phyloP scores from a whole-genome alignment of 2,888 invertebrate species.

The Andricus quercusramuli region DNA sequence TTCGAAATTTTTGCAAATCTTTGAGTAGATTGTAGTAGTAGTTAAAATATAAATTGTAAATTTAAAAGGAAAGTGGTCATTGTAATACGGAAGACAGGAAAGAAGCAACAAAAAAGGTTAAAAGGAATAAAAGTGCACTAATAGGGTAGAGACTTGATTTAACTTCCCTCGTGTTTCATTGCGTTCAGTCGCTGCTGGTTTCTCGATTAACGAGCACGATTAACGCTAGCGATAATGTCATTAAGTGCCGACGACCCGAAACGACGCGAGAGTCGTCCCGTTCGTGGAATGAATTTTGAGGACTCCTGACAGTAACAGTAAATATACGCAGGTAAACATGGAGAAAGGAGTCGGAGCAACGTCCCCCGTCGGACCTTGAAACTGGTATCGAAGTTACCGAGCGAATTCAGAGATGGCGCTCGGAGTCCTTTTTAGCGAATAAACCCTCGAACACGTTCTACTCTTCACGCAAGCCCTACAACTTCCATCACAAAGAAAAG shows the following conservation, averaged over 20 bases:
- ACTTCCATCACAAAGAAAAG: slow-evolving; percentile 6
- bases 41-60: neutral
- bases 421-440: slow-evolving; percentile 48
- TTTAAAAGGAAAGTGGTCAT: slow-evolving; percentile 1
- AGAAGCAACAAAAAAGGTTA: slow-evolving; percentile 24
- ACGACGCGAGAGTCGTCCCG: slow-evolving; percentile 58
- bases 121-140: slow-evolving; percentile 43
- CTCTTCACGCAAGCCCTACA: slow-evolving; percentile 19
- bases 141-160: slow-evolving; percentile 26
- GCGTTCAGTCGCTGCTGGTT: slow-evolving; percentile 38
- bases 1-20: neutral
- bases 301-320: slow-evolving; percentile 49
- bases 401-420: slow-evolving; percentile 60
- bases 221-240: slow-evolving; percentile 63
- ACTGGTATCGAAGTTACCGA: slow-evolving; percentile 46
- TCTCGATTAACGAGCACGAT: slow-evolving; percentile 62
- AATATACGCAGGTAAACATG: slow-evolving; percentile 49
- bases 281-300: slow-evolving; percentile 57
- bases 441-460: slow-evolving; percentile 4
- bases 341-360: slow-evolving; percentile 53
- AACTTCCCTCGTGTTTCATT: slow-evolving; percentile 21
- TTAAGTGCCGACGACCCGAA: slow-evolving; percentile 55
- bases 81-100: slow-evolving; percentile 8
- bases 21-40: neutral
- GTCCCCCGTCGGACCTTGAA: slow-evolving; percentile 57